A percentile compares a stretch with the other conserved stretches of the same genome.
Evolutionary conservation across 1,140 invertebrate genomes (phyloP).

Genomic region (Heterodera carotae): DNA sequence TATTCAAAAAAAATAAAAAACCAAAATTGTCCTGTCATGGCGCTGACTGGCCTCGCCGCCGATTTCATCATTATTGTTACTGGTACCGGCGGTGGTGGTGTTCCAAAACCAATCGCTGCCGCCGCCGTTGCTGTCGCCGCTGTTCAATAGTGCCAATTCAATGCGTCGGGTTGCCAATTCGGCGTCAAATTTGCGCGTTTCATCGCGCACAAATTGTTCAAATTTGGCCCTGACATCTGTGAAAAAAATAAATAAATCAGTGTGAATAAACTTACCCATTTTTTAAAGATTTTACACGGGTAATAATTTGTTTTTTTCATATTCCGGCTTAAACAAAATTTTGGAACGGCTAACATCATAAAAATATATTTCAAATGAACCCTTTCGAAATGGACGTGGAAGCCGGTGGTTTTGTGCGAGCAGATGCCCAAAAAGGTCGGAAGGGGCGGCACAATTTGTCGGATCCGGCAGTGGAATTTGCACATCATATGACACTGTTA

Average conservation of each 20-base stretch:
- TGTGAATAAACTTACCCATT: no score
- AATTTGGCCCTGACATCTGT: neutral
- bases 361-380: no score
- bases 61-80: neutral
- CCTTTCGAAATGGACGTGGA: neutral
- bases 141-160: neutral
- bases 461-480: neutral
- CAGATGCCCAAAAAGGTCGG: slow-evolving; percentile 7
- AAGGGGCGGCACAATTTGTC: no score
- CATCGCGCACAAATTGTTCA: neutral
- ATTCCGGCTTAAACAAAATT: no score
- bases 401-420: neutral
- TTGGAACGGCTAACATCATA: no score
- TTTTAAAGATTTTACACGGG: no score
- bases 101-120: neutral
- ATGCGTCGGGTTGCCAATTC: neutral
- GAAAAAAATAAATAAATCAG: neutral
- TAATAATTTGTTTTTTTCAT: no score
- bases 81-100: neutral
- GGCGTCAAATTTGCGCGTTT: slow-evolving; percentile 9
- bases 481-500: neutral
- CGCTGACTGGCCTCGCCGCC: no score
- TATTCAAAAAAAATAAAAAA: neutral
- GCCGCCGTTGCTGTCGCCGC: neutral
- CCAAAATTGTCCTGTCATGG: no score